Percentiles rank a stretch among this genome's conserved stretches.
Conservation (phyloP, 2,888 invertebrate genomes). For the Hydrotaea cyrtoneurina region DNA sequence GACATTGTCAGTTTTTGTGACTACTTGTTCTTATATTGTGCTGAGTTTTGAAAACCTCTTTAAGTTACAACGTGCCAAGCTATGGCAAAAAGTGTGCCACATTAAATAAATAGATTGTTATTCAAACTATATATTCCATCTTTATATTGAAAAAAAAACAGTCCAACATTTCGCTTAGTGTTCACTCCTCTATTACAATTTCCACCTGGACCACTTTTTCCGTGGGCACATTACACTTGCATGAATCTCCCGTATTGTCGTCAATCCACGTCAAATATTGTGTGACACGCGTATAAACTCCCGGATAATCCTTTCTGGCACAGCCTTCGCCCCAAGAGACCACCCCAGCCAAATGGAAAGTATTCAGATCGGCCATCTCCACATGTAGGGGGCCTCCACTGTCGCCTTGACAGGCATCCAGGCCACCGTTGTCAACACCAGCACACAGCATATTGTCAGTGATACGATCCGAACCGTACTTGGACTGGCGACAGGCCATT, state of each 20-base stretch:
- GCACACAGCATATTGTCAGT: constrained; percentile 80
- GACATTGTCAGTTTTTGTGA: too few relatives aligned
- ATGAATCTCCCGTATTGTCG: constrained; percentile 85
- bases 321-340: constrained; percentile 84
- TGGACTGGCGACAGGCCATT: constrained; percentile 78
- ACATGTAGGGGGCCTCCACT: constrained; percentile 80
- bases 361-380: constrained; percentile 57
- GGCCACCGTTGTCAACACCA: constrained; percentile 76
- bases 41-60: too few relatives aligned
- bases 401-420: constrained; percentile 80
- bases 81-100: too few relatives aligned
- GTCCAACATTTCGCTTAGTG: neutral
- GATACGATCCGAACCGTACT: constrained; percentile 76
- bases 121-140: neutral
- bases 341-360: constrained; percentile 83
- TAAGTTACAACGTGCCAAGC: too few relatives aligned
- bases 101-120: neutral
- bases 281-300: constrained; percentile 91
- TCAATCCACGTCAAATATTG: constrained; percentile 86
- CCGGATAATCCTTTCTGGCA: constrained; percentile 85
- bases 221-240: constrained; percentile 74
- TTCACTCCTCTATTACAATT: neutral
- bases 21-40: too few relatives aligned
- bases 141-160: neutral
- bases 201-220: constrained; percentile 5